Base-by-base conservation (phyloP, 2,888 invertebrate genomes). In the Drosophila anomelani region DNA sequence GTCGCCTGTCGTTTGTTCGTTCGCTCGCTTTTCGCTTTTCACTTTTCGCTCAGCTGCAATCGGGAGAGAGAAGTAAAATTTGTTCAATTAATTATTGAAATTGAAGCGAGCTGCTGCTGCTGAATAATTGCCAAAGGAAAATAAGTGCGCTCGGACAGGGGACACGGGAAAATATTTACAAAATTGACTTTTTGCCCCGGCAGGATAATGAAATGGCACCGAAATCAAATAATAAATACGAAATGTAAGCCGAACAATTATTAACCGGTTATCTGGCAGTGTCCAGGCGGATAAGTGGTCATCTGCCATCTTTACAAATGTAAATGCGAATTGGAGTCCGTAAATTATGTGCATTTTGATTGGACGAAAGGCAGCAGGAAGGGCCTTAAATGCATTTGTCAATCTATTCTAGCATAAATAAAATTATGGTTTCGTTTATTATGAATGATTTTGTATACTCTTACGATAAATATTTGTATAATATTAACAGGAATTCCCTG, bases 51-150 rank as follows among this genome's bases (percentile, higher is more conserved):
- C 74, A 87, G 62, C 90, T 90, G 77, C 54, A 41, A 38, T 46
- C 53, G 54, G 34, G 34, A 32, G 26, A 43, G 67, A 47, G 49
- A 20, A 38, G 53, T n/a, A 15, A 59, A 57, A 61, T 79, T 76
- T 70, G 71, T 75, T 79, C 56, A 76, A 62, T 59, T 72, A 83
- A 78, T 83, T 77, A 76, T 76, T 77, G 49, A 67, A 59, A 75
- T 71, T 47, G 47, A 43, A 61, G 57, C 54, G 47, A 66, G 53
- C 55, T 53, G 51, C 51, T 36, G 41, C 47, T 12, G 17, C 46
- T 67, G 69, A 68, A 67, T 68, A 74, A 47, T 34, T 23, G 46
- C 23, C 56, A 76, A 36, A 38, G 54, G 26, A 34, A 61, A 70
- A 70, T 70, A 68, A 62, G 49, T 46, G 51, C 41, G 41, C 51